Conservation (phyloP, 2,888 invertebrate species). For the Leucoma salicis region DNA sequence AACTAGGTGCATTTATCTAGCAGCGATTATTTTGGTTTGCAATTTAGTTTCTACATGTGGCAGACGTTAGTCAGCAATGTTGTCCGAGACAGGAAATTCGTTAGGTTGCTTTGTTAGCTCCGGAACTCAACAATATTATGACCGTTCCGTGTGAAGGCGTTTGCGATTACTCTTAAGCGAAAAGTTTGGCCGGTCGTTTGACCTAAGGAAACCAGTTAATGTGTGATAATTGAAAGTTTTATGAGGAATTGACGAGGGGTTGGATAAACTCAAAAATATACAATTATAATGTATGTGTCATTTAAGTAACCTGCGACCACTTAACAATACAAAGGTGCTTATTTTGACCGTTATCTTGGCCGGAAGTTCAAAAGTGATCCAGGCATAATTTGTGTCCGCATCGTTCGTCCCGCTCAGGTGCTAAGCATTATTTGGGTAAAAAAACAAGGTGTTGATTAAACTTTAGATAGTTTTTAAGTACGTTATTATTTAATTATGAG, state of each 20-base stretch:
- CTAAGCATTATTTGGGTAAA: constrained; percentile 67
- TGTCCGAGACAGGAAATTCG: constrained; percentile 54
- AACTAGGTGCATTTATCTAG: constrained; percentile 56
- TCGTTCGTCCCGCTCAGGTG: constrained; percentile 45
- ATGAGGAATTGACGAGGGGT: constrained; percentile 41
- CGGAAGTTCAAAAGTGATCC: constrained; percentile 73
- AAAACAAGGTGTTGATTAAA: constrained; percentile 73
- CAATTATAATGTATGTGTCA: constrained; percentile 50
- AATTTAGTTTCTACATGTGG: constrained; percentile 36
- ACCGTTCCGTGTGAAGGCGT: constrained; percentile 55
- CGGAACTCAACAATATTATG: constrained; percentile 67
- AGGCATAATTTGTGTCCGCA: constrained; percentile 64
- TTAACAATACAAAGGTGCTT: constrained; percentile 72
- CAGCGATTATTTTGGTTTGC: constrained; percentile 41
- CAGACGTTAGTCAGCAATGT: constrained; percentile 61
- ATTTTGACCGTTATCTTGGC: constrained; percentile 69
- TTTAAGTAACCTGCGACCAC: constrained; percentile 63
- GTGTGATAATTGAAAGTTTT: constrained; percentile 66
- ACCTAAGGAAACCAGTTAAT: constrained; percentile 65
- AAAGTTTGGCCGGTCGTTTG: constrained; percentile 48
- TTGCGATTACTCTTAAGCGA: constrained; percentile 57
- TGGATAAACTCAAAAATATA: constrained; percentile 44
- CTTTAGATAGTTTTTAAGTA: constrained; percentile 65
- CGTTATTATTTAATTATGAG: constrained; percentile 63
- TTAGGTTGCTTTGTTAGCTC: constrained; percentile 58